These are phyloP conservation scores for Guaruba guarouba DNA, from an alignment of 2,113 vertebrate species.

Conservation along the genomic window DNA sequence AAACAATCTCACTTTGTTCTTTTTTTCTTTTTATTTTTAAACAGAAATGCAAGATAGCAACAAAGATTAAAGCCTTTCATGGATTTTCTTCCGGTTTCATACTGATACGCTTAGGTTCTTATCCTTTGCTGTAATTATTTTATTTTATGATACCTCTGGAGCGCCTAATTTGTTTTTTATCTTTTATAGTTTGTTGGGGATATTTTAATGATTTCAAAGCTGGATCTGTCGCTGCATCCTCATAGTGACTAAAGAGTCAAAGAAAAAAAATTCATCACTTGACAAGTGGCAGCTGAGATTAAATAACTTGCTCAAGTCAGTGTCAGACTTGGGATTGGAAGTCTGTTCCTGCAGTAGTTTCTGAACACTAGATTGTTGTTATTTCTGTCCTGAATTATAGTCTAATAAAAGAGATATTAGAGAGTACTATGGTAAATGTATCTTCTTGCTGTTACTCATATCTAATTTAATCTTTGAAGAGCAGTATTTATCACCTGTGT, in stretches of 20 bases:
- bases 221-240: neutral
- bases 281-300: neutral
- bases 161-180: neutral
- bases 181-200: neutral
- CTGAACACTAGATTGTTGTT: neutral
- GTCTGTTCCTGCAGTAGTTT: neutral
- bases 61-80: neutral
- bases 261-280: neutral
- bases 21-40: neutral
- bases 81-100: neutral
- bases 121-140: neutral
- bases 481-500: neutral
- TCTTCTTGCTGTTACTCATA: neutral
- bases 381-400: neutral
- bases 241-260: neutral
- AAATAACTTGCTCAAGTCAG: neutral
- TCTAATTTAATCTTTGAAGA: neutral
- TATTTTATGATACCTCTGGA: neutral
- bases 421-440: neutral
- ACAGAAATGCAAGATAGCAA: neutral
- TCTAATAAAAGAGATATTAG: neutral
- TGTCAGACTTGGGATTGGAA: conserved; percentile 11
- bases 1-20: neutral
- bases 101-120: neutral
- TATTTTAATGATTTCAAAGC: neutral